These are phyloP conservation scores for Boulengeromyrus knoepffleri DNA, from an alignment of 2,113 vertebrate genomes.

Conservation along the genomic window DNA sequence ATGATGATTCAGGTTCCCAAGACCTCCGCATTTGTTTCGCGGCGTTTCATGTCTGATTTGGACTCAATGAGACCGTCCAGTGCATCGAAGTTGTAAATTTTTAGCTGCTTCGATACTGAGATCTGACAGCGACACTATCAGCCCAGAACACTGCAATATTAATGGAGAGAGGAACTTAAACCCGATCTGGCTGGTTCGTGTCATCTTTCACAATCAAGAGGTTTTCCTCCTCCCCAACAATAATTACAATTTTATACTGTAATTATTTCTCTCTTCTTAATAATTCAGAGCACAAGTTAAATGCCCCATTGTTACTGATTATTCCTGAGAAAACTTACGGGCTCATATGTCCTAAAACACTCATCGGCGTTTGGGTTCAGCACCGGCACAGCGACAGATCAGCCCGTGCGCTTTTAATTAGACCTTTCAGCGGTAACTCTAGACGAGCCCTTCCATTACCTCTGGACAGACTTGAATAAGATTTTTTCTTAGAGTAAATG, in stretches of 20 bases:
- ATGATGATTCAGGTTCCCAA: neutral
- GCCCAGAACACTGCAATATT: constrained; percentile 61
- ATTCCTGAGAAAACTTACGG: constrained; percentile 55
- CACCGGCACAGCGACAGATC: constrained; percentile 24
- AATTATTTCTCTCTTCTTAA: constrained; percentile 85
- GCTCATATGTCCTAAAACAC: constrained; percentile 45
- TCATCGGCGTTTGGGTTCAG: constrained; percentile 26
- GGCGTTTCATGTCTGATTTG: neutral
- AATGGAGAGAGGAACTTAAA: constrained; percentile 54
- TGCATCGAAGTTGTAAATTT: constrained; percentile 30
- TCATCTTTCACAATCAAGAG: constrained; percentile 58
- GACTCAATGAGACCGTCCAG: neutral
- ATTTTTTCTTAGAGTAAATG: constrained; percentile 36
- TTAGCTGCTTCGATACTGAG: neutral
- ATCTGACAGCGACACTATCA: constrained; percentile 24
- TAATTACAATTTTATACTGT: constrained; percentile 83
- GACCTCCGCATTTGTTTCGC: neutral
- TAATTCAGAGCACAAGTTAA: constrained; percentile 72
- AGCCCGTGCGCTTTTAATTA: constrained; percentile 50
- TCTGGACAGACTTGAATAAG: constrained; percentile 42
- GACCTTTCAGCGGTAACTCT: constrained; percentile 59
- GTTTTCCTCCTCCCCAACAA: constrained; percentile 52
- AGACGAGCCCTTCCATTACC: constrained; percentile 44
- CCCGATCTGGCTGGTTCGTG: constrained; percentile 51
- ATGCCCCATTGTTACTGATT: constrained; percentile 56